Evolutionary conservation across 64 coral and sea anemone genomes (phyloP), one percentile per base, ranked within the genome.

Genomic region (Platygyra sinensis): DNA sequence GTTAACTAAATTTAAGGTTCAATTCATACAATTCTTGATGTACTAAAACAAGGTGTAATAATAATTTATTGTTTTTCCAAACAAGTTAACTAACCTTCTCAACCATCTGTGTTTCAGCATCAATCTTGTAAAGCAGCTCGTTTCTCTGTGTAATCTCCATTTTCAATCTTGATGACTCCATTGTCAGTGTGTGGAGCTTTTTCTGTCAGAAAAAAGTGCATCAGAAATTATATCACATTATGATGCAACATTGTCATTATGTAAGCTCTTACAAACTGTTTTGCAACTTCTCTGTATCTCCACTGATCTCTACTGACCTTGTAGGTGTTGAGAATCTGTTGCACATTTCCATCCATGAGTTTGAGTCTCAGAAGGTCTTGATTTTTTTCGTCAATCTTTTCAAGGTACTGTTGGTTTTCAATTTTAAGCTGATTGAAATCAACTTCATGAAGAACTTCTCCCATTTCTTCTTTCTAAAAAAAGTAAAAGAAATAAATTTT

Each of bases 401-500:
- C 97, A 54, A 99, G 73, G 54, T 99, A 99, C 52, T 99, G 97
- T 75, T 96, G 97, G 74, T 99, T 99, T 88, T 99, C 97, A 72
- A 99, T 99, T 49, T 99, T 99, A 1, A 99, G 80, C 77, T 99
- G 97, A 80, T 99, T 99, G 52, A 99, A 99, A 60, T 99, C 97
- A 17, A 99, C 97, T 71, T 99, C 97, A 89, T 99, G 97, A 12
- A 99, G 88, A 69, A 99, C 97, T 82, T 99, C 97, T 13, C 97
- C 97, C 97, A 99, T 99, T 80, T 99, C 97, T 89, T 99, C 97
- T 99, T 99, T 99, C 97, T 98, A 76, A 14, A 77, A 29, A 92
- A 86, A 10, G 60, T 75, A 16, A 5, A 76, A 72, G 24, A 25
- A 27, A 14, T n/a, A 36, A 38, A 65, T 46, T 2, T 31, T 3